Evolutionary conservation across 1,140 invertebrate species (phyloP), one percentile per base, ranked within the genome.

Genomic region (Euglossa dilemma): DNA sequence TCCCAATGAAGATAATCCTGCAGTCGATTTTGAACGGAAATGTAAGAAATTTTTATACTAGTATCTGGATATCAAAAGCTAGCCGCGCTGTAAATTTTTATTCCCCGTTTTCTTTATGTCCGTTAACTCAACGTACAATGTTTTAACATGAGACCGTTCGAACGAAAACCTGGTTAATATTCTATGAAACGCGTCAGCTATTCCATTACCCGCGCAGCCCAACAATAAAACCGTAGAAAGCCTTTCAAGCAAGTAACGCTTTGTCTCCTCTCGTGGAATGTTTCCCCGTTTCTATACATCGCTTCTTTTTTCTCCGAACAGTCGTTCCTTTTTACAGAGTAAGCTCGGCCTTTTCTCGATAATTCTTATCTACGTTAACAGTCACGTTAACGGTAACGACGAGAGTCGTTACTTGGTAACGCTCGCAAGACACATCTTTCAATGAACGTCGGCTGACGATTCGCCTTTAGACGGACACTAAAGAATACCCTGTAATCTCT

Each of bases 321-420:
- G 23, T 25, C 43, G 59, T 52, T 64, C 12, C 59, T 23, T n/a
- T 52, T 64, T 20, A 63, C 25, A 23, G 61, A 45, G 20, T 43
- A 23, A 36, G 6, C 47, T 23, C 16, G 36, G 25, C 54, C 16
- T 25, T n/a, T 50, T 23, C 18, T 56, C 74, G 74, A 77, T 77
- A 66, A 43, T 66, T 66, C 74, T 77, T 66, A 77, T 77, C 74
- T 64, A 23, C 12, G 12, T 77, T 43, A 66, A 77, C 28, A 20
- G 9, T 59, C 52, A 23, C 6, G 43, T 50, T 75, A 63, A 52
- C 66, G 66, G 11, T 79, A 79, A 79, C 66, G 77, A 70, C 77
- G 28, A 9, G 14, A 23, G 63, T 61, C 56, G 54, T 59, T 70
- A 70, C 66, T 47, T 7, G 6, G 45, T 47, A 47, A 20, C 63